These are phyloP conservation scores for Xenentodon cancila DNA, from an alignment of 2,797 vertebrate genomes.

Conservation along the genomic window DNA sequence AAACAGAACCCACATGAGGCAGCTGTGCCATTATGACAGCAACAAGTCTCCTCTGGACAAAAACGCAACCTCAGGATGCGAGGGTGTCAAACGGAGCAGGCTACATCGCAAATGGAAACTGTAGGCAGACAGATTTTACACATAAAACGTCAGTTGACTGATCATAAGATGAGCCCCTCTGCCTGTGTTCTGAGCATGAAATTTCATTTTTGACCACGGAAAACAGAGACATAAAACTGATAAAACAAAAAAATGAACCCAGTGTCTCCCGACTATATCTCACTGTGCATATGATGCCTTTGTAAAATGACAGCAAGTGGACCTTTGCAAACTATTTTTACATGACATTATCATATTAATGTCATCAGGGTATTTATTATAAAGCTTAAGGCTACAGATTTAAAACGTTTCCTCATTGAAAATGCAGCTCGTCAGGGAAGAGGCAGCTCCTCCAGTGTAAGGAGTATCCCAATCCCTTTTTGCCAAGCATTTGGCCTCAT, in stretches of 20 bases:
- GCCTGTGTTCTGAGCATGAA: background rate
- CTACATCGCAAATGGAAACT: constrained; percentile 1
- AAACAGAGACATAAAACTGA: background rate
- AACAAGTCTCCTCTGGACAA: constrained; percentile 38
- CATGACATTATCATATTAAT: background rate
- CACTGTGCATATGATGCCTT: background rate
- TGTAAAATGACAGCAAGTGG: background rate
- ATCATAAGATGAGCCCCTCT: constrained; percentile 9
- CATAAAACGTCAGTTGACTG: constrained; percentile 10
- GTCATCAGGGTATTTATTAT: too few relatives aligned
- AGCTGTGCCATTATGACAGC: constrained; percentile 62
- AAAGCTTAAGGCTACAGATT: too few relatives aligned
- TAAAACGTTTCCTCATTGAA: constrained; percentile 29
- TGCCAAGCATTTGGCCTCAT: background rate
- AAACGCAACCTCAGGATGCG: constrained; percentile 15
- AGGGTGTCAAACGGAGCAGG: constrained; percentile 13
- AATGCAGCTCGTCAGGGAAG: constrained; percentile 22
- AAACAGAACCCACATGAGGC: constrained; percentile 60
- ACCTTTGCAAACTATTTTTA: background rate
- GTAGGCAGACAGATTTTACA: constrained; percentile 19
- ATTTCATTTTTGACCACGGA: background rate
- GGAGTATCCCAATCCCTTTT: background rate
- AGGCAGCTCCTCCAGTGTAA: constrained; percentile 8
- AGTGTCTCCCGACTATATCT: too few relatives aligned
- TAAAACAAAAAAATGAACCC: too few relatives aligned